Percentiles rank a stretch among this genome's conserved stretches.
Evolutionary conservation across 2,888 invertebrate species (phyloP).

Genomic region (Byasa hedistus): DNA sequence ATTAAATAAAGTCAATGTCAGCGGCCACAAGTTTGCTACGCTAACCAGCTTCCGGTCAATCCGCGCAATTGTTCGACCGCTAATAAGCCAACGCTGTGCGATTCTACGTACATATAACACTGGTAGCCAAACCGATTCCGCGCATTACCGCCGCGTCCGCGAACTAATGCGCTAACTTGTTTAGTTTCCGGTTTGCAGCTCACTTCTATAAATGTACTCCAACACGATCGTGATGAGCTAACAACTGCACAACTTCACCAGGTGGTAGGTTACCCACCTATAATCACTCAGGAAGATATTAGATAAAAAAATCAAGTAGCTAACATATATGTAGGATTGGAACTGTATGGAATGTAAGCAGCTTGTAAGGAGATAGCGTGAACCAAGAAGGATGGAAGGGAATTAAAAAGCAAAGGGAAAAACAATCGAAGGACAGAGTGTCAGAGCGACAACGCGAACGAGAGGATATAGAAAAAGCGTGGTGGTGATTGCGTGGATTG

Average conservation of each 20-base stretch:
- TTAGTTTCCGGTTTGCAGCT: conserved; percentile 1
- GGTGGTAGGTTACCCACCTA: no score
- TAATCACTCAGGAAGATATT: no score
- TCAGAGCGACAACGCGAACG: no score
- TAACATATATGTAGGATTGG: background rate
- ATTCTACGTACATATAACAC: conserved; percentile 17
- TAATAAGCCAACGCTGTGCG: conserved; percentile 21
- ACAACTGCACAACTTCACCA: no score
- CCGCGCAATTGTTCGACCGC: conserved; percentile 50
- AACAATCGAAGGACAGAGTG: no score
- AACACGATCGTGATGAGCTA: background rate
- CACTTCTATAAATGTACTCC: background rate
- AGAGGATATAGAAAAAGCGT: no score
- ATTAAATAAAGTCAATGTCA: background rate
- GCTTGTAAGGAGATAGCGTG: no score
- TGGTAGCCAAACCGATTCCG: conserved; percentile 22
- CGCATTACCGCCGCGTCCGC: conserved; percentile 30
- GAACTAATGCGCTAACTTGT: conserved; percentile 2
- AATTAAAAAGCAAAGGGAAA: no score
- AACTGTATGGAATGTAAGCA: no score
- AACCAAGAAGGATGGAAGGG: no score
- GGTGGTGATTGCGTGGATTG: no score
- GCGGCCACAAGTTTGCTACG: conserved; percentile 38
- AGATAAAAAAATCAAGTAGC: no score
- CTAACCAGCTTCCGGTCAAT: conserved; percentile 53